Conservation (phyloP, 2,797 vertebrate genomes). For the Thaleichthys pacificus region DNA sequence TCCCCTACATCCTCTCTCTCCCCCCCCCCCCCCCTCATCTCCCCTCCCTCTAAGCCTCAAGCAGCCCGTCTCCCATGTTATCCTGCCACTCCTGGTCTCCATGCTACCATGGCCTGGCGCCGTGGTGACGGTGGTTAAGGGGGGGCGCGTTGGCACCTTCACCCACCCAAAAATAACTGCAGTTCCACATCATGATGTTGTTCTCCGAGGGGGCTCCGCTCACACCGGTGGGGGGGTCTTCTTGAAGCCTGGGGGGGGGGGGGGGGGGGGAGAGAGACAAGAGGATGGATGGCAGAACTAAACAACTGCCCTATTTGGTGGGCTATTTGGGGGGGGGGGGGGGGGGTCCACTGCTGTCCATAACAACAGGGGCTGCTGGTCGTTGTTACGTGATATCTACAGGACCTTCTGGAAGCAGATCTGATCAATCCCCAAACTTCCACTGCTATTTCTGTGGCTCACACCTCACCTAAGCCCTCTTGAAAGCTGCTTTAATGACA, state of each 20-base stretch:
- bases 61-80: not conserved
- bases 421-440: slow-evolving; percentile 12
- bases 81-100: too few species aligned
- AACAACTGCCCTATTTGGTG: too few species aligned
- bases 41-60: not conserved
- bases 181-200: slow-evolving; percentile 99
- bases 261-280: slow-evolving; percentile 5
- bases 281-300: not conserved
- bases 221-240: slow-evolving; percentile 98
- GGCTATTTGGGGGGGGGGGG: too few species aligned
- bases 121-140: not conserved
- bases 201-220: slow-evolving; percentile 98
- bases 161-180: slow-evolving; percentile 99
- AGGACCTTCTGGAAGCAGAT: slow-evolving; percentile 12
- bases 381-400: not conserved
- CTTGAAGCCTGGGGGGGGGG: slow-evolving; percentile 87
- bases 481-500: slow-evolving; percentile 42
- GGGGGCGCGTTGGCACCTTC: not conserved
- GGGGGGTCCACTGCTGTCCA: not conserved
- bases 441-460: slow-evolving; percentile 26
- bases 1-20: too few species aligned
- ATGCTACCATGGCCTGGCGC: not conserved
- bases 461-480: not conserved
- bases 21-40: not conserved
- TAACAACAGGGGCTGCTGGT: not conserved